phyloP scores from a whole-genome alignment of 2,113 vertebrate species.

The Larimichthys polyactis region DNA sequence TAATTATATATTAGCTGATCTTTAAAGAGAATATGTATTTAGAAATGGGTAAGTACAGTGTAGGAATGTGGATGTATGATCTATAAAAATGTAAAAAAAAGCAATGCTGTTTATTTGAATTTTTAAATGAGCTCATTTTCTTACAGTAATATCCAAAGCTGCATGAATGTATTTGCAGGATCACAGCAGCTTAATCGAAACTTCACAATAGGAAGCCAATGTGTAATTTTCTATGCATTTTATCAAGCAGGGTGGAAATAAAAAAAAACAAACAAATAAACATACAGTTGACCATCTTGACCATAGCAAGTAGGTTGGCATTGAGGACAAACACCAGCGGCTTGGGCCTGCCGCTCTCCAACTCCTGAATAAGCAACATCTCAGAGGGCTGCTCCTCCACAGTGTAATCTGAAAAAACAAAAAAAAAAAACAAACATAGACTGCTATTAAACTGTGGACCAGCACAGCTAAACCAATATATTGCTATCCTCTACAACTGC shows the following conservation, averaged over 20 bases:
- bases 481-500: background rate
- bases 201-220: background rate
- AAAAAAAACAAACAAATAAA: background rate
- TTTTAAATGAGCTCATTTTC: background rate
- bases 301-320: slow-evolving; percentile 94
- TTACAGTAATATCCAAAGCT: background rate
- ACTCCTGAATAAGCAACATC: slow-evolving; percentile 93
- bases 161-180: background rate
- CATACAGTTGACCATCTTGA: slow-evolving; percentile 93
- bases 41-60: background rate
- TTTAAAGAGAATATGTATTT: background rate
- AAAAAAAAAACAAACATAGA: background rate
- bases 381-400: slow-evolving; percentile 97
- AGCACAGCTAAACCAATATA: no score
- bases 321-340: slow-evolving; percentile 95
- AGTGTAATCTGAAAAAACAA: slow-evolving; percentile 92
- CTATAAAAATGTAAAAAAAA: background rate
- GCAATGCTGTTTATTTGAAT: background rate
- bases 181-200: background rate
- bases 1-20: background rate
- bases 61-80: background rate
- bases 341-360: slow-evolving; percentile 85
- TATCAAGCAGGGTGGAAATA: background rate
- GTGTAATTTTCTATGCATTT: background rate
- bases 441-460: background rate